phyloP scores from a whole-genome alignment of 2,888 invertebrate species.

The Abscondita cerata region DNA sequence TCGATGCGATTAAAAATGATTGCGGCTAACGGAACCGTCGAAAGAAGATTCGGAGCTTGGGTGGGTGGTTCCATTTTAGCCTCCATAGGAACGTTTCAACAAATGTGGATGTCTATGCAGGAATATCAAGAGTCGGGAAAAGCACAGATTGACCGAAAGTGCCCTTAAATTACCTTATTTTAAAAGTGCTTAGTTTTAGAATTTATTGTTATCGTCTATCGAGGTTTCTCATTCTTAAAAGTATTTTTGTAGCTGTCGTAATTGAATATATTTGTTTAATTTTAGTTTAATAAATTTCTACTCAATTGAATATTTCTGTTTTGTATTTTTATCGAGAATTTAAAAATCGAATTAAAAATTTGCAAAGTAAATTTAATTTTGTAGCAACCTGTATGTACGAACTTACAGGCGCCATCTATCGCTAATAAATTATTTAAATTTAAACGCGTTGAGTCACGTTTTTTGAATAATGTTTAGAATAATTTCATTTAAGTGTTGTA shows the following conservation, averaged over 20 bases:
- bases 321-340: too few relatives aligned
- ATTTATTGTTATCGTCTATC: constrained; percentile 22
- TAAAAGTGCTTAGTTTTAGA: constrained; percentile 12
- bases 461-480: too few relatives aligned
- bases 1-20: constrained; percentile 94
- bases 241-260: constrained; percentile 10
- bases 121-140: constrained; percentile 99
- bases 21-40: constrained; percentile 88
- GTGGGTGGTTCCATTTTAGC: constrained; percentile 98
- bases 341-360: too few relatives aligned
- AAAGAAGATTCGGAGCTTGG: constrained; percentile 96
- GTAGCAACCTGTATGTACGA: too few relatives aligned
- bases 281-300: too few relatives aligned
- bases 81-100: constrained; percentile 98
- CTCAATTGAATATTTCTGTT: too few relatives aligned
- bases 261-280: neutral
- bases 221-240: neutral
- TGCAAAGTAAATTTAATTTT: too few relatives aligned
- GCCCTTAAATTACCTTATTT: constrained; percentile 65
- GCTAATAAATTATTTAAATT: too few relatives aligned
- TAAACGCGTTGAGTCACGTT: too few relatives aligned
- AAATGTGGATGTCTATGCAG: constrained; percentile 99
- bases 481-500: too few relatives aligned
- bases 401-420: too few relatives aligned
- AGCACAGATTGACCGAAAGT: constrained; percentile 95